Base-by-base conservation (phyloP, 2,113 vertebrate genomes). In the Toxotes chatareus region DNA sequence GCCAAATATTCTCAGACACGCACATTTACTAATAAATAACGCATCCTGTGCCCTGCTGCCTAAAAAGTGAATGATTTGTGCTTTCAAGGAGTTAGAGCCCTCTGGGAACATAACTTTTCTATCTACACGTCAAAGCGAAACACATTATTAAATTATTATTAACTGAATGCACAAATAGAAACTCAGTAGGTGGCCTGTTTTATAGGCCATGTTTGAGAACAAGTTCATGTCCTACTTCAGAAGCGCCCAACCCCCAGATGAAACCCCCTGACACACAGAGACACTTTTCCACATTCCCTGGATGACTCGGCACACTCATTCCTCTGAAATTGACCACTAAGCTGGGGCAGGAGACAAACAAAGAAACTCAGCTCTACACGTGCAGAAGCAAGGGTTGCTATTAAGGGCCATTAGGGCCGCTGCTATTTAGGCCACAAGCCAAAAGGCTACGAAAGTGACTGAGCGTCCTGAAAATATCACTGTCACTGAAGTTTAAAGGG, bases 261-360 rank as follows among this genome's bases (percentile, higher is more conserved):
- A 90, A 85, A 87, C 81, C 80, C 55, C 83, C 80, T 72, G 82
- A 89, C 87, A 89, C 87, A 80, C 59, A 42, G 64, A 86, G 80
- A 91, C 74, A 81, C 90, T 88, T 86, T 87, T 84, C 90, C 81
- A 92, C 93, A 95, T 95, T 95, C 94, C 89, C 92, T 19, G 76
- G 84, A 94, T 95, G 89, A 91, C 93, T 93, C 61, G 6, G 79
- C 88, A 82, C 47, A 81, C 86, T 94, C 94, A 94, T 93, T 95
- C 92, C 92, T 90, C 90, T 91, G 71, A 94, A 93, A 94, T 88
- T 83, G 90, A 89, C 88, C 76, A 70, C 79, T 89, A 91, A 89
- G 87, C 86, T 60, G 42, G 73, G 65, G 83, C 86, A 78, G 76
- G 84, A 91, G 85, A 88, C 86, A 93, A 90, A 94, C 89, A 94